Conservation (phyloP, 1,140 invertebrate genomes). For the Drosophila oshimai region DNA sequence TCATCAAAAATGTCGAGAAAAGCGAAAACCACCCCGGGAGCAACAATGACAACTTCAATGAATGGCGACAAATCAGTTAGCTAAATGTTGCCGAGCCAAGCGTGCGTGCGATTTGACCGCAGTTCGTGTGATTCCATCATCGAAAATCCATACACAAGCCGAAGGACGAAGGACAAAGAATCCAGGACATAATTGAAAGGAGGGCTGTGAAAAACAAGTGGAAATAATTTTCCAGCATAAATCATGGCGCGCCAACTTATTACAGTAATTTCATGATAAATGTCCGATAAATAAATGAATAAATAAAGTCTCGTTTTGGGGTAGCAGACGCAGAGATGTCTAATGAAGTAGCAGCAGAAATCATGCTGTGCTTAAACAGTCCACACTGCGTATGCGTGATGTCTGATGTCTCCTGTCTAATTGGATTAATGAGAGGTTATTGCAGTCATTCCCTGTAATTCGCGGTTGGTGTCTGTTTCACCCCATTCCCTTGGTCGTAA, state of each 20-base stretch:
- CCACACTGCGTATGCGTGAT: conserved; percentile 37
- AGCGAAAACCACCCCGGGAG: conserved; percentile 18
- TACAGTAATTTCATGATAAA: conserved; percentile 66
- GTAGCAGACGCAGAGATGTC: not conserved
- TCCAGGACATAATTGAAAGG: conserved; percentile 50
- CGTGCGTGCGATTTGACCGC: conserved; percentile 65
- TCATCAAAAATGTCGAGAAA: conserved; percentile 7
- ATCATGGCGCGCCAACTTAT: conserved; percentile 43
- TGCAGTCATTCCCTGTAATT: not conserved
- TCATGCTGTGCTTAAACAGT: not conserved
- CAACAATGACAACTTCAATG: conserved; percentile 46
- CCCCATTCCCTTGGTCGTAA: not conserved
- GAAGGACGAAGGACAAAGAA: conserved; percentile 20
- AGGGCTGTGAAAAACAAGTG: conserved; percentile 18
- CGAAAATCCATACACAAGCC: conserved; percentile 29
- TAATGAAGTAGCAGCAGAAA: conserved; percentile 18
- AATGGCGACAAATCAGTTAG: conserved; percentile 58
- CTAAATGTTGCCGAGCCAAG: conserved; percentile 30
- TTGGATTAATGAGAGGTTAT: conserved; percentile 29
- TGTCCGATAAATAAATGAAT: conserved; percentile 55
- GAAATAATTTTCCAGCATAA: conserved; percentile 40
- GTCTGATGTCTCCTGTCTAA: conserved; percentile 22
- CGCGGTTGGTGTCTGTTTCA: not conserved
- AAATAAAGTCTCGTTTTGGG: conserved; percentile 13
- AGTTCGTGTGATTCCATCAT: conserved; percentile 35